Evolutionary conservation across 2,888 invertebrate species (phyloP).

Genomic region (Hetaerina titia): DNA sequence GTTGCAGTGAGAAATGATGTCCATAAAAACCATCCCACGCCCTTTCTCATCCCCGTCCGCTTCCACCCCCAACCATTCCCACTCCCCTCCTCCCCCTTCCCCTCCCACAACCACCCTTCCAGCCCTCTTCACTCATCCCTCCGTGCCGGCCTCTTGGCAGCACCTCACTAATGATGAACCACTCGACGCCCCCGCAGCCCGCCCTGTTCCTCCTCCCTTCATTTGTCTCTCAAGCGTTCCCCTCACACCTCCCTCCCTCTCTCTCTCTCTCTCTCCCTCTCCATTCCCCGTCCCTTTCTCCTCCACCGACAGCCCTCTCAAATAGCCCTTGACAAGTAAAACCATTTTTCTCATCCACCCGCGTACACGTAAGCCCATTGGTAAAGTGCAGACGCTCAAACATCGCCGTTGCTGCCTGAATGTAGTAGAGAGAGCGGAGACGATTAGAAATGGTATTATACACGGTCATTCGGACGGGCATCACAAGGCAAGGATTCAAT

Average conservation of each 20-base stretch:
- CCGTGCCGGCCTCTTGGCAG: not conserved
- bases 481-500: too few relatives aligned
- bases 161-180: slow-evolving; percentile 64
- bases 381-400: too few relatives aligned
- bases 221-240: slow-evolving; percentile 54
- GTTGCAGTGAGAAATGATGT: slow-evolving; percentile 55
- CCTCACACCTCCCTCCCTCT: slow-evolving; percentile 52
- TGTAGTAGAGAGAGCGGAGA: too few relatives aligned
- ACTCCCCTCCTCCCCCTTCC: not conserved
- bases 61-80: not conserved
- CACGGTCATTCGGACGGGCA: too few relatives aligned
- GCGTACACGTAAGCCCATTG: not conserved
- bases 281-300: not conserved
- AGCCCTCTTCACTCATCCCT: not conserved
- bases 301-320: not conserved
- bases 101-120: not conserved
- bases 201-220: not conserved
- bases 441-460: too few relatives aligned
- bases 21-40: slow-evolving; percentile 63
- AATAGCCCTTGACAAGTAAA: not conserved
- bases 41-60: not conserved
- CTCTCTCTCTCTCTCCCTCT: not conserved
- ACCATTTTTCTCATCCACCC: not conserved
- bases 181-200: slow-evolving; percentile 62
- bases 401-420: too few relatives aligned